Evolutionary conservation across 2,113 vertebrate genomes (phyloP).

Genomic region (Xenus cinereus): DNA sequence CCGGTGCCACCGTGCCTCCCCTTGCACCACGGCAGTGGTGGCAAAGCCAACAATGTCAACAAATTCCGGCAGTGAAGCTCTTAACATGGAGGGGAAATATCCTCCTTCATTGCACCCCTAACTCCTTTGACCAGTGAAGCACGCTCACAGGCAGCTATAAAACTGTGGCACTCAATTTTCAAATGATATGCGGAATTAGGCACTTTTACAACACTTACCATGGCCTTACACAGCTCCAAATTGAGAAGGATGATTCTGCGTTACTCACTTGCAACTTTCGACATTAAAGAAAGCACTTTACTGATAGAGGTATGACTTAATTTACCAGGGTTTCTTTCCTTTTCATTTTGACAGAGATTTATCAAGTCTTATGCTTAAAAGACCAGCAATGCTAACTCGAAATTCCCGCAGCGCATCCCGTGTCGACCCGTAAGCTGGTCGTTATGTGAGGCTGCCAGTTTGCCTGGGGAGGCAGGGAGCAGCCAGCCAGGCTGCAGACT

Average conservation of each 20-base stretch:
- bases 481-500: background rate
- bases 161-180: background rate
- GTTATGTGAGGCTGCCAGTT: rapidly evolving
- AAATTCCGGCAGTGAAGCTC: background rate
- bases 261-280: background rate
- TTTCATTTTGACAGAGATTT: background rate
- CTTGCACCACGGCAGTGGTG: rapidly evolving
- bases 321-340: background rate
- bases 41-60: background rate
- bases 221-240: background rate
- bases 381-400: background rate
- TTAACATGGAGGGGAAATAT: rapidly evolving
- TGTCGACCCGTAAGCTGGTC: background rate
- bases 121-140: background rate
- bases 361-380: background rate
- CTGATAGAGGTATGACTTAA: rapidly evolving
- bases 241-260: background rate
- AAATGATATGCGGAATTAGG: background rate
- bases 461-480: background rate
- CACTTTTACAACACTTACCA: background rate
- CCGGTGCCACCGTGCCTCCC: rapidly evolving
- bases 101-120: background rate
- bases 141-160: background rate
- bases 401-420: background rate
- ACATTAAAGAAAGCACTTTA: background rate